Percentiles rank a stretch among this genome's conserved stretches.
Evolutionary conservation across 1,140 invertebrate species (phyloP).

Genomic region (Anastrepha obliqua): DNA sequence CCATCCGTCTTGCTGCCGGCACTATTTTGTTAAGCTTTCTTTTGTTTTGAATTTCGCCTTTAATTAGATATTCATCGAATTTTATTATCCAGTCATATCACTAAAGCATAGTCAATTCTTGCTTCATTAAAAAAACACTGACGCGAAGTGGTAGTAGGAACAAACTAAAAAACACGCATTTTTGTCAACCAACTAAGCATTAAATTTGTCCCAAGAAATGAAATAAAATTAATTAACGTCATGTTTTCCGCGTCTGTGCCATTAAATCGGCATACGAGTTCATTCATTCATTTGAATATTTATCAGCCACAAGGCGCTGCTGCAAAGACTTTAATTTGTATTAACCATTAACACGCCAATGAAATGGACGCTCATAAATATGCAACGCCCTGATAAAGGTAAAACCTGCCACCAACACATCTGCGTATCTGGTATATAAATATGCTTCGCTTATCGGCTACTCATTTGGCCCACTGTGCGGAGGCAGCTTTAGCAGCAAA

Average conservation of each 20-base stretch:
- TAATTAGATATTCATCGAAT: conserved; percentile 38
- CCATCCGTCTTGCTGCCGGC: no score
- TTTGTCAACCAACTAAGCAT: conserved; percentile 46
- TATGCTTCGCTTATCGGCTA: background rate
- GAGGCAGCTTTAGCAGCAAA: background rate
- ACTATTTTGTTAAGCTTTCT: no score
- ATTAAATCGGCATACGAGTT: conserved; percentile 35
- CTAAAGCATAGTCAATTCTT: conserved; percentile 7
- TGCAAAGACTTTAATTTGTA: conserved; percentile 39
- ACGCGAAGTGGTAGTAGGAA: background rate
- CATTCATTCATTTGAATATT: conserved; percentile 49
- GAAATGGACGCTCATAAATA: conserved; percentile 36
- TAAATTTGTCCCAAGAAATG: conserved; percentile 24
- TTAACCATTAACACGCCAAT: conserved; percentile 43
- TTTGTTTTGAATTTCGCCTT: background rate
- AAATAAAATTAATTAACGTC: conserved; percentile 53
- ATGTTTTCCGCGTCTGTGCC: conserved; percentile 41
- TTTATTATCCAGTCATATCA: conserved; percentile 13
- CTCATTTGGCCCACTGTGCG: conserved; percentile 5
- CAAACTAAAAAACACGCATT: background rate
- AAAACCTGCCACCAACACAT: background rate
- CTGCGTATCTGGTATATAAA: background rate
- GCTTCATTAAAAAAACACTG: background rate
- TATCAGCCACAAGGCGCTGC: conserved; percentile 15
- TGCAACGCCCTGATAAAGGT: conserved; percentile 31